These are phyloP conservation scores for Cantharis lateralis DNA, from an alignment of 2,888 invertebrate genomes.

Conservation along the genomic window DNA sequence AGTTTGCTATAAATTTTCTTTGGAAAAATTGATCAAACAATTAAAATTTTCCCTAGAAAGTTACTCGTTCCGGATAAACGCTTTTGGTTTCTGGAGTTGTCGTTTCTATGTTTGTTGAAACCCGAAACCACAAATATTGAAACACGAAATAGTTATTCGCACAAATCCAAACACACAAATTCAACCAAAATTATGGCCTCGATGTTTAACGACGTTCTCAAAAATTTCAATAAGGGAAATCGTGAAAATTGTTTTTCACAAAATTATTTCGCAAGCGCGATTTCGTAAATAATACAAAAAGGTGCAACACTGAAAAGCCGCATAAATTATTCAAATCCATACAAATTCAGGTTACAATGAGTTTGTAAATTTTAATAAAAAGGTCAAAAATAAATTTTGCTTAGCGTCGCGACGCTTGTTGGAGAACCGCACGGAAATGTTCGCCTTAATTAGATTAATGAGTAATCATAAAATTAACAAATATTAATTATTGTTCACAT, in stretches of 20 bases:
- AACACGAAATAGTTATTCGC: background rate
- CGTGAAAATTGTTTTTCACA: background rate
- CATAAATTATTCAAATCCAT: background rate
- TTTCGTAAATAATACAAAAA: background rate
- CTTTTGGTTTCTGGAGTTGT: background rate
- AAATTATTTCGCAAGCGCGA: background rate
- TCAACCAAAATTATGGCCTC: background rate
- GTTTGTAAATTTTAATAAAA: background rate
- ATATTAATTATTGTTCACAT: background rate
- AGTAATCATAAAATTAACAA: slow-evolving; percentile 7
- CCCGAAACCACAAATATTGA: background rate
- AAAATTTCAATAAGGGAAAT: background rate
- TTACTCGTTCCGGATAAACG: background rate
- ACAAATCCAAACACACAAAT: background rate
- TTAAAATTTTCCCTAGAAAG: background rate
- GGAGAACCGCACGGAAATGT: slow-evolving; percentile 3
- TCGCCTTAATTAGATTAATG: slow-evolving; percentile 8
- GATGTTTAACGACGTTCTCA: background rate
- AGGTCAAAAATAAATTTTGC: background rate
- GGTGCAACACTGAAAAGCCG: background rate
- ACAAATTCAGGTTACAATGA: background rate
- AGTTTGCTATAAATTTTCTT: background rate
- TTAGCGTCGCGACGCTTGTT: background rate
- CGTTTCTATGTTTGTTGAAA: background rate
- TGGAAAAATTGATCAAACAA: background rate